These are phyloP conservation scores for Scaeva pyrastri DNA, from an alignment of 2,888 invertebrate species.

Conservation along the genomic window DNA sequence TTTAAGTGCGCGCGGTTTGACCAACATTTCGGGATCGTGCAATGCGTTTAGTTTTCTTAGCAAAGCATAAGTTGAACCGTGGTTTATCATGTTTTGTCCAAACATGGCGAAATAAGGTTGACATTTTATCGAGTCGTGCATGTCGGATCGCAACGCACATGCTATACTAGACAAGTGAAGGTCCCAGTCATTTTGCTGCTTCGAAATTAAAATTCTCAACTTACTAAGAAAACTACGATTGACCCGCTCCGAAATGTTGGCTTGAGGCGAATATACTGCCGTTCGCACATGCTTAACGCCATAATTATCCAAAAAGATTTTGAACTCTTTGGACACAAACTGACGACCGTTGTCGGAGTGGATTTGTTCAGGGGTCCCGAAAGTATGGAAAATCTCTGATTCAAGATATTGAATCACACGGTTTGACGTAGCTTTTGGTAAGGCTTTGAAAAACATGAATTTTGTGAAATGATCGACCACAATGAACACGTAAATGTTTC, in stretches of 20 bases:
- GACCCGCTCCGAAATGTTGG: neutral
- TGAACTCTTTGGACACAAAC: too few relatives aligned
- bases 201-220: neutral
- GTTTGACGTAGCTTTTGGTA: constrained; percentile 1
- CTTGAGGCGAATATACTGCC: too few relatives aligned
- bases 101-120: neutral
- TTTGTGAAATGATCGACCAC: neutral
- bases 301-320: too few relatives aligned
- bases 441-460: too few relatives aligned
- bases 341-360: too few relatives aligned
- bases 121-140: neutral
- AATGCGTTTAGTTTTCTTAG: constrained; percentile 3
- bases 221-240: neutral
- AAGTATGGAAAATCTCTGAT: too few relatives aligned
- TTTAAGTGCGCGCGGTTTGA: neutral
- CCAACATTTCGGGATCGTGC: constrained; percentile 9
- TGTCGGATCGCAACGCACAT: neutral
- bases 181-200: neutral
- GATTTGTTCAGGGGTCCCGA: too few relatives aligned
- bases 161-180: too few relatives aligned
- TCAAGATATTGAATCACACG: too few relatives aligned
- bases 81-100: constrained; percentile 8
- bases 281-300: neutral
- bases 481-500: neutral
- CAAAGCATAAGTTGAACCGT: neutral